Percentiles rank a stretch among this genome's conserved stretches.
Conservation (phyloP, 2,888 invertebrate genomes). For the Himalopsyche anomala region DNA sequence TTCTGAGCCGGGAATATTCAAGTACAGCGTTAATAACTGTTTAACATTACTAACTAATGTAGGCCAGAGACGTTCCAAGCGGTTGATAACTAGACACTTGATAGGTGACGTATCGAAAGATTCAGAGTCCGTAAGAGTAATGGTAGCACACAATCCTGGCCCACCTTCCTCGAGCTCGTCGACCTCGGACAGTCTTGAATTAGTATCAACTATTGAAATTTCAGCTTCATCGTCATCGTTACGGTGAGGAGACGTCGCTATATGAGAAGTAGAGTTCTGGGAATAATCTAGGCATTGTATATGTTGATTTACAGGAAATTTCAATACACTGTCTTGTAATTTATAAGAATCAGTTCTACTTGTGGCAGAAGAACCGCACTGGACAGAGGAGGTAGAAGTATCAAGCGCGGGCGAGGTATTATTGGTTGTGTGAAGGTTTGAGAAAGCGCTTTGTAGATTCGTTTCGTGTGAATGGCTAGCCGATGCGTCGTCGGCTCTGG, state of each 20-base stretch:
- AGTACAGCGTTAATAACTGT: constrained; percentile 77
- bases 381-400: neutral
- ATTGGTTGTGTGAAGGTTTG: constrained; percentile 72
- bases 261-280: constrained; percentile 66
- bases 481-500: constrained; percentile 39
- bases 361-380: constrained; percentile 11
- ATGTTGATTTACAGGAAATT: constrained; percentile 69
- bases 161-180: constrained; percentile 56
- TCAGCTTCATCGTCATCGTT: neutral
- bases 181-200: constrained; percentile 70
- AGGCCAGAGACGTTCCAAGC: constrained; percentile 90
- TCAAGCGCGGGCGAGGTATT: constrained; percentile 27
- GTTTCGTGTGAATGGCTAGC: constrained; percentile 48
- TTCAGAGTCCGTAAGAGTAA: constrained; percentile 86
- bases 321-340: constrained; percentile 73
- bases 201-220: neutral
- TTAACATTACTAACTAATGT: constrained; percentile 85
- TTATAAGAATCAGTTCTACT: constrained; percentile 68
- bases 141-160: constrained; percentile 74
- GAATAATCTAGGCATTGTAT: constrained; percentile 65
- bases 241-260: constrained; percentile 66
- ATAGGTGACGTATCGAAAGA: constrained; percentile 91
- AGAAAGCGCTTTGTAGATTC: constrained; percentile 73
- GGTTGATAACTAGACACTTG: constrained; percentile 90
- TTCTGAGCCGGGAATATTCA: constrained; percentile 79